Conservation (phyloP, 2,888 invertebrate genomes). For the Anticlea derivata region DNA sequence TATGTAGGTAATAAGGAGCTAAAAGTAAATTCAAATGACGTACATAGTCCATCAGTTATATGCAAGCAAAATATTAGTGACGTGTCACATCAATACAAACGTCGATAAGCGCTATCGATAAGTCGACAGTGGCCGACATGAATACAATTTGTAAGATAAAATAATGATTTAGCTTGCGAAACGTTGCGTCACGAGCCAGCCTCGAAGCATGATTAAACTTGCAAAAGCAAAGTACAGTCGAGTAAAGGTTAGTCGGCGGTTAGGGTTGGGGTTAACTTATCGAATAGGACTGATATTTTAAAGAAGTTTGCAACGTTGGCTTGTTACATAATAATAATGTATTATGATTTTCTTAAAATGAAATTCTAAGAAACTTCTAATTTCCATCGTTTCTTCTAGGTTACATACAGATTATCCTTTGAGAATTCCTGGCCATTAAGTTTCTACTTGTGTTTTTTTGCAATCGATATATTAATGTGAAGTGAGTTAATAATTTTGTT, state of each 20-base stretch:
- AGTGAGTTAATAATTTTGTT: background rate
- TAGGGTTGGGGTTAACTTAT: conserved; percentile 47
- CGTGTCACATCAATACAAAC: conserved; percentile 40
- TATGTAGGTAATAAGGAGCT: no score
- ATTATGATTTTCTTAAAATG: no score
- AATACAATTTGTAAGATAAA: conserved; percentile 83
- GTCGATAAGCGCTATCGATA: conserved; percentile 45
- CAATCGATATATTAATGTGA: no score
- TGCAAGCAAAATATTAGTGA: conserved; percentile 19
- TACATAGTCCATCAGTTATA: background rate
- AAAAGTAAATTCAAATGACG: no score
- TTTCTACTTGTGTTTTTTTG: no score
- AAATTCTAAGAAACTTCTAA: no score
- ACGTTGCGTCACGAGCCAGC: conserved; percentile 79
- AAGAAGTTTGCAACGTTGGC: no score
- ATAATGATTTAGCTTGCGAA: conserved; percentile 81
- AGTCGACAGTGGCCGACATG: conserved; percentile 61
- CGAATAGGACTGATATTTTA: no score
- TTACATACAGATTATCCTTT: no score
- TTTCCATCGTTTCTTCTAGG: no score
- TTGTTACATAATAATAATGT: no score
- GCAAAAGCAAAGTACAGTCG: conserved; percentile 80
- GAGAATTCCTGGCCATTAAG: no score
- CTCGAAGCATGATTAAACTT: conserved; percentile 81
- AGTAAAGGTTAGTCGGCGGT: conserved; percentile 76